Conservation (phyloP, 2,888 invertebrate species). For the Synanthedon myopaeformis region DNA sequence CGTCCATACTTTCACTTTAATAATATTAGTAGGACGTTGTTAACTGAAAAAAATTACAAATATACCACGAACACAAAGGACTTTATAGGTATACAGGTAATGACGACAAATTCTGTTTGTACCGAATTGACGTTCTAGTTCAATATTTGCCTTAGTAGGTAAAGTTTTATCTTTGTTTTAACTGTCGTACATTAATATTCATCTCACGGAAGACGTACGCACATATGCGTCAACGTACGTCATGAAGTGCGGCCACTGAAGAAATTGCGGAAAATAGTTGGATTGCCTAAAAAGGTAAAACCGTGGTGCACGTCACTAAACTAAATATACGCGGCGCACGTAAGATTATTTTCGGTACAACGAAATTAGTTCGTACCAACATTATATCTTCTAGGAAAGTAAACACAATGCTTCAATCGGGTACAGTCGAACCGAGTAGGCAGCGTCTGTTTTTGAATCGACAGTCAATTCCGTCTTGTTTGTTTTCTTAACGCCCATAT, state of each 20-base stretch:
- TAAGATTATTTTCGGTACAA: slow-evolving; percentile 46
- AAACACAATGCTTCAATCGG: slow-evolving; percentile 59
- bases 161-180: too few relatives aligned
- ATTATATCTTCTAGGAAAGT: slow-evolving; percentile 48
- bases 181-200: not conserved
- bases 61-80: too few relatives aligned
- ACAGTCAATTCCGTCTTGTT: slow-evolving; percentile 38
- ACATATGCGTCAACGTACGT: not conserved
- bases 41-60: too few relatives aligned
- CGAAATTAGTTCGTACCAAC: slow-evolving; percentile 46
- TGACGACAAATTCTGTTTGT: too few relatives aligned
- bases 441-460: slow-evolving; percentile 38
- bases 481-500: slow-evolving; percentile 51
- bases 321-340: slow-evolving; percentile 28
- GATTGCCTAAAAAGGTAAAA: slow-evolving; percentile 33
- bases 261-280: not conserved
- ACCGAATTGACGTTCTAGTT: too few relatives aligned
- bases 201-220: not conserved
- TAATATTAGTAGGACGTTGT: too few relatives aligned
- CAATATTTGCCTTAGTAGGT: too few relatives aligned
- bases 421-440: slow-evolving; percentile 49
- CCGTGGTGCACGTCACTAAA: slow-evolving; percentile 17
- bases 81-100: too few relatives aligned
- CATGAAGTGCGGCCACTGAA: not conserved
- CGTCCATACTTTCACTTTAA: too few relatives aligned